Base-by-base conservation (phyloP, 2,888 invertebrate species). In the Drosophila antonietae region DNA sequence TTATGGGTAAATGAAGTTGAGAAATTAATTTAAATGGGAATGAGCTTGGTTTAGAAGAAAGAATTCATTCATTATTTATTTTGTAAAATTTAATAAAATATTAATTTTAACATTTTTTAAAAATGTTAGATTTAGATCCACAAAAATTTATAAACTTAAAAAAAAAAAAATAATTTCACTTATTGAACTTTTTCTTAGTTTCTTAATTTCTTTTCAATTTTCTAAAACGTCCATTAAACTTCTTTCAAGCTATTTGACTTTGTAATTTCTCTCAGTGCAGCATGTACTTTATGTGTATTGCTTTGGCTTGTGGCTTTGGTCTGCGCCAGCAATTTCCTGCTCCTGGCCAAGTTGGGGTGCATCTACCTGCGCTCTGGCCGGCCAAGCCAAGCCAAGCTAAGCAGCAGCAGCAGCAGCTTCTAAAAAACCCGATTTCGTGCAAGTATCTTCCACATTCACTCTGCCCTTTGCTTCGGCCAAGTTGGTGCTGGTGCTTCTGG, bases 311-410 rank as follows among this genome's bases (percentile, higher is more conserved):
- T 56, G 56, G 62, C 65, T 70, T 79, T 79, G 60, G 66, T 66
- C 62, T 75, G 76, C 49, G 51, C 61, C 55, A 66, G 39, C 80
- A 76, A 80, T 80, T 80, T 72, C 64, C 77, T 80, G 63, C 77
- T 76, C 80, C 76, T 70, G 63, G 44, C 59, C 56, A 60, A 57
- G 68, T 73, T 71, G 81, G 57, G 80, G 72, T 80, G 78, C 80
- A 80, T 80, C 80, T 78, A 78, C 78, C 78, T 78, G 76, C 51
- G 49, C 61, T 49, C 57, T 31, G 52, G 46, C 64, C 44, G 52
- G 49, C 61, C 43, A 76, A 9, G 49, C n/a, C 23, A 23, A 23
- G 23, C 23, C 23, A 23, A 23, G 1, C 23, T 2, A 23, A 23
- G 23, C 3, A 23, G 23, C 2, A 23, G 23, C 23, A 20, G 20